Evolutionary conservation across 23 tunicate species (phyloP).

Genomic region (Pegea sp.): DNA sequence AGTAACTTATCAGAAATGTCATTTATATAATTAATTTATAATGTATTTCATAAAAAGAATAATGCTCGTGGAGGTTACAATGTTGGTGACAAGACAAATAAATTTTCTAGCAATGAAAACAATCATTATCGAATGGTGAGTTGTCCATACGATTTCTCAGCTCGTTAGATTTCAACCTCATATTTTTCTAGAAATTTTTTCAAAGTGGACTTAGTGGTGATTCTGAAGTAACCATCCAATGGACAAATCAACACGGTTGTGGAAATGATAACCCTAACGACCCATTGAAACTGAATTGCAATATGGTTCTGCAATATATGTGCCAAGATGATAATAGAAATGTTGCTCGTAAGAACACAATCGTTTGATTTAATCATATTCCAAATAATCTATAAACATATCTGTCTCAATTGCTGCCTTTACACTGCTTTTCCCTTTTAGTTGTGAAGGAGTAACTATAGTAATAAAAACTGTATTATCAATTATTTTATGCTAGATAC

Average conservation of each 20-base stretch:
- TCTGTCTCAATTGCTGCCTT: too few species aligned
- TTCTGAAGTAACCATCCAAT: conserved; percentile 46
- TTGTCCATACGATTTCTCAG: not conserved
- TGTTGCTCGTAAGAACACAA: conserved; percentile 57
- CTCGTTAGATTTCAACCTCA: not conserved
- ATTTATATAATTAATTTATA: not conserved
- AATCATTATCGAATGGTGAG: conserved; percentile 61
- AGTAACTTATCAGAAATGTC: too few species aligned
- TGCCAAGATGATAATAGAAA: conserved; percentile 31
- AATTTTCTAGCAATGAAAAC: conserved; percentile 10
- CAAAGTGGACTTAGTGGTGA: conserved; percentile 52
- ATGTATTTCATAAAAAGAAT: conserved; percentile 18
- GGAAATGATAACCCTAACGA: conserved; percentile 56
- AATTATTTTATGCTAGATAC: too few species aligned
- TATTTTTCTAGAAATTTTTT: conserved; percentile 31
- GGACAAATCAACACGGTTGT: conserved; percentile 98
- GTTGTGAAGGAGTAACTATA: too few species aligned
- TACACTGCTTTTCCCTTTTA: too few species aligned
- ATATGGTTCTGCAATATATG: conserved; percentile 68
- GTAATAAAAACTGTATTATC: too few species aligned
- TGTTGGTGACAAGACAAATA: conserved; percentile 35
- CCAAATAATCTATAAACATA: too few species aligned
- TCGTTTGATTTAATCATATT: too few species aligned
- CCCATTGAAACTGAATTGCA: conserved; percentile 69
- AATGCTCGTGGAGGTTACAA: conserved; percentile 91